Evolutionary conservation across 2,797 vertebrate species (phyloP), one percentile per base, ranked within the genome.

Genomic region (Neostethus bicornis): DNA sequence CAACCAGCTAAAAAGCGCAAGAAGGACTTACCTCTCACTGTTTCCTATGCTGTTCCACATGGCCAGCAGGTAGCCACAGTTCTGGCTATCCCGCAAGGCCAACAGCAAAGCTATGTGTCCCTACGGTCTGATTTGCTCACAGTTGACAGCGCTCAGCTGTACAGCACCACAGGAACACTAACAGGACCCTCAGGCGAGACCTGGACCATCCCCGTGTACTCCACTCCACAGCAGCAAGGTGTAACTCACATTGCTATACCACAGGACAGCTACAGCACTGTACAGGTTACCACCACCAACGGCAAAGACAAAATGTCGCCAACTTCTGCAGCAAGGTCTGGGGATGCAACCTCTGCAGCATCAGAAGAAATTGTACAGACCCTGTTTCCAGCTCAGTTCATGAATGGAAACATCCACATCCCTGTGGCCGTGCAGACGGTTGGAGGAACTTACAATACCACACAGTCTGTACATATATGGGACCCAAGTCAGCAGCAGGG

Each of bases 341-440:
- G 58, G 17, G 83, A 89, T 2, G 63, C 87, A 24, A 92, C 95
- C 1, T 14, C 79, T 2, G 84, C 91, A 44, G 90, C 93, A 28
- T 96, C 97, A 7, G 96, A 99, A 86, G 97, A 99, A 85, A 96
- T 98, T 64, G 96, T 99, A 73, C 97, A 99, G 91, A 91, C 91
- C 1, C 92, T 99, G 75, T 98, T 99, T 80, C 96, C 97, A 3
- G 96, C 97, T 1, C 97, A 99, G 92, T 99, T 99, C 80, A 98
- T 99, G 96, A 99, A 99, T 73, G 97, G 97, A 51, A 99, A 99
- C 91, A 96, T 99, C 91, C 97, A 99, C 93, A 98, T 98, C 93
- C 97, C 97, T 42, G 95, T 99, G 87, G 96, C 97, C 10, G 96
- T 99, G 83, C 97, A 99, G 89, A 96, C 97, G 0, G 94, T 99